A percentile compares a stretch with the other conserved stretches of the same genome.
These are phyloP conservation scores for Neoarius graeffei DNA, from an alignment of 2,113 vertebrate species.

Conservation along the genomic window DNA sequence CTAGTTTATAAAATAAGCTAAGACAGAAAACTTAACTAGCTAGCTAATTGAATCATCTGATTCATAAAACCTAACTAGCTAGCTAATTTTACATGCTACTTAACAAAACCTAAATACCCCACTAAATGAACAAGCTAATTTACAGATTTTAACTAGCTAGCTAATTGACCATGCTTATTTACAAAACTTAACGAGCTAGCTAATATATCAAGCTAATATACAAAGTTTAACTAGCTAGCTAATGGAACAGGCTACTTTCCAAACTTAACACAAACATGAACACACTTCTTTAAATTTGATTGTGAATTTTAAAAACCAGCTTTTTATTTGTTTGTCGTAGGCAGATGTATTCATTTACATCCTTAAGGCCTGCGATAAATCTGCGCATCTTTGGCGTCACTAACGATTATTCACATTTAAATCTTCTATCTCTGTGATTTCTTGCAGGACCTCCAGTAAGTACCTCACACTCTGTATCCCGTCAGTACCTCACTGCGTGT, in stretches of 20 bases:
- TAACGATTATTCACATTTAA: background rate
- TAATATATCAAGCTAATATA: too few species aligned
- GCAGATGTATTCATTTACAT: background rate
- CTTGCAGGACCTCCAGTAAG: constrained; percentile 93
- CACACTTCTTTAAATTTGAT: background rate
- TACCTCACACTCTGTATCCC: constrained; percentile 60
- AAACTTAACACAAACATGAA: background rate
- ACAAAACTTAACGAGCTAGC: background rate
- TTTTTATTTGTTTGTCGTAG: background rate
- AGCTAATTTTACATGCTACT: too few species aligned
- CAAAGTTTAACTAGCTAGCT: background rate
- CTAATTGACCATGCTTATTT: background rate
- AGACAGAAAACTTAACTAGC: too few species aligned
- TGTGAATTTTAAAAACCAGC: background rate
- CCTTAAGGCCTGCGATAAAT: background rate
- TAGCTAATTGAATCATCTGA: too few species aligned
- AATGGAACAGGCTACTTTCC: background rate
- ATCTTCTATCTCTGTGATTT: constrained; percentile 67
- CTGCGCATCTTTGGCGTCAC: background rate
- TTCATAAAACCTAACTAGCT: too few species aligned
- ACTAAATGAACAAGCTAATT: too few species aligned
- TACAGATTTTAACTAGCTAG: too few species aligned
- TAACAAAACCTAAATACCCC: too few species aligned
- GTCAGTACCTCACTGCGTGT: background rate
- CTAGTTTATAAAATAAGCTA: too few species aligned